Base-by-base conservation (phyloP, 2,113 vertebrate genomes). In the Malaclemys terrapin region DNA sequence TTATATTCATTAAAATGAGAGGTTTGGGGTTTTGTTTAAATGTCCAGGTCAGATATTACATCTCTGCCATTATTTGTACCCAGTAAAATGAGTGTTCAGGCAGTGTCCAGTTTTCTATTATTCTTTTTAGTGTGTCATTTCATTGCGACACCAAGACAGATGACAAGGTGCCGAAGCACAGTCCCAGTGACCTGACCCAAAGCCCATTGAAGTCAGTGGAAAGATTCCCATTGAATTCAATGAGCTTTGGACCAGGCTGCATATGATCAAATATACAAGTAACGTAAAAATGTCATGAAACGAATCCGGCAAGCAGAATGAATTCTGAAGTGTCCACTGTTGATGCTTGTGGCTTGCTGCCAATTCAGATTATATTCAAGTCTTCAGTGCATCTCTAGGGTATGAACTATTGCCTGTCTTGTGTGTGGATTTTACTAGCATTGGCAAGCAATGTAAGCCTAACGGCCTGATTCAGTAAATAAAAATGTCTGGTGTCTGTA, bases 1-100 rank as follows among this genome's bases (percentile, higher is more conserved):
- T 87, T 91, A 59, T 94, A 38, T 91, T 95, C 85, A 93, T 91
- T 83, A 78, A 93, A 95, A 91, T 38, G 6, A 91, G 85, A 79
- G 14, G 4, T 19, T 19, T n/a, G 16, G 31, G 86, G 8, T 75
- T 50, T 54, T 83, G 22, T 10, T 89, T 82, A 81, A 85, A 57
- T 78, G 56, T 84, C 22, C 14, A 47, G 22, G 38, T 52, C 87
- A 83, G 81, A 87, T 79, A 62, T 88, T 62, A 62, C 49, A 84
- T 79, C 25, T 22, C 50, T 22, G 76, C 8, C 54, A 76, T 82
- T 93, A 80, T 87, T 50, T 52, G 16, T n/a, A 79, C 80, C 29
- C 75, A 90, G 12, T 0, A 89, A 84, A 78, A 84, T 89, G 49
- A 52, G 72, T 62, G n/a, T 54, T 49, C 47, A n/a, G 52, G 62